These are phyloP conservation scores for Cynopterus sphinx DNA, from an alignment of 2,797 vertebrate genomes.

Conservation along the genomic window DNA sequence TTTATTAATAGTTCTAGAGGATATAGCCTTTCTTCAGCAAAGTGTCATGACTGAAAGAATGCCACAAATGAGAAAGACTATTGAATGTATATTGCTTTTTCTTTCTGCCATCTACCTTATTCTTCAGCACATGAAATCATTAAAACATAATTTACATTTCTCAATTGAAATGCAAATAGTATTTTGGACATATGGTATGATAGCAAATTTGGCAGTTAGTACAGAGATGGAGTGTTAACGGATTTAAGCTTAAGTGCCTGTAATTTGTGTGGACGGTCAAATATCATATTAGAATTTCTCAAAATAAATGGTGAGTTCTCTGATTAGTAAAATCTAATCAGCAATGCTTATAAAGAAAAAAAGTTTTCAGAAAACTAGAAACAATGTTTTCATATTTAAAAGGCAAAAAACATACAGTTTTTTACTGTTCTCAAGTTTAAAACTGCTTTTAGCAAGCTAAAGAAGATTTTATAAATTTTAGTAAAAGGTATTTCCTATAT, in stretches of 20 bases:
- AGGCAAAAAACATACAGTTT: not conserved
- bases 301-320: not conserved
- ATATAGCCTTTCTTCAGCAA: not conserved
- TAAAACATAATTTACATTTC: conserved; percentile 55
- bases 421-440: not conserved
- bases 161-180: conserved; percentile 57
- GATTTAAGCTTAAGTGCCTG: conserved; percentile 22
- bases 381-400: not conserved
- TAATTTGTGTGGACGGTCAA: conserved; percentile 46
- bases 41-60: not conserved
- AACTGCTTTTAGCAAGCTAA: not conserved
- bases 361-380: not conserved
- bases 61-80: not conserved
- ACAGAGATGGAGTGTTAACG: not conserved
- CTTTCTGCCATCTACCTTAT: not conserved
- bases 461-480: not conserved
- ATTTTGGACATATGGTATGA: conserved; percentile 27
- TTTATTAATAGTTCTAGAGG: not conserved
- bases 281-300: not conserved
- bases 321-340: not conserved
- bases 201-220: conserved; percentile 40
- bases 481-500: not conserved
- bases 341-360: not conserved
- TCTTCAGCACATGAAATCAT: conserved; percentile 21
- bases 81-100: not conserved